Conservation (phyloP, 2,888 invertebrate genomes). For the Troilus luridus region DNA sequence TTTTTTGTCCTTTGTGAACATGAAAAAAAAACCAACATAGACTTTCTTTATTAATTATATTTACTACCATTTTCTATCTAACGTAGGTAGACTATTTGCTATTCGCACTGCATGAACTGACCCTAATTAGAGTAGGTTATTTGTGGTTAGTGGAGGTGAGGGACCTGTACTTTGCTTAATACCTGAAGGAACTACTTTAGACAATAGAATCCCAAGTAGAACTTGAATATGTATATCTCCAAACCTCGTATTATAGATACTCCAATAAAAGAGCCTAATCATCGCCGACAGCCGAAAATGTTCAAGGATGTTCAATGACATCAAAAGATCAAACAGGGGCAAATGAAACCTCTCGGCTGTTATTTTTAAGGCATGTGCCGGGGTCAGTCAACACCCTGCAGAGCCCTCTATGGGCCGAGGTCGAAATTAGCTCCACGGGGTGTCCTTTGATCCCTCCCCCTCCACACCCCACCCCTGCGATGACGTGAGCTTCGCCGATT, state of each 20-base stretch:
- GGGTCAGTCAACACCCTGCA: conserved; percentile 39
- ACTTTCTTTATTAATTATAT: no score
- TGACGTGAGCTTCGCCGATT: neutral
- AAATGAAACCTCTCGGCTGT: conserved; percentile 37
- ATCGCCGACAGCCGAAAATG: neutral
- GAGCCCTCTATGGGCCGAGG: neutral
- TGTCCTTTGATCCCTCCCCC: neutral
- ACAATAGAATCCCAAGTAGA: no score
- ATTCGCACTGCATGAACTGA: no score
- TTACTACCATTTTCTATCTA: no score
- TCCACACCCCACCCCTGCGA: neutral
- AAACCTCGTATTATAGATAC: neutral
- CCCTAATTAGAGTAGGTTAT: no score
- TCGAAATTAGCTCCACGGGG: conserved; percentile 4
- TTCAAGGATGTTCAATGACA: neutral
- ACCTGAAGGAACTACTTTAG: no score
- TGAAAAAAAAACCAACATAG: no score
- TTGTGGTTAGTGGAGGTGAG: no score
- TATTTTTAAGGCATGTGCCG: conserved; percentile 5
- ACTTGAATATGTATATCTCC: neutral
- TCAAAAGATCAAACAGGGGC: conserved; percentile 24
- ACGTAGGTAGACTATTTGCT: no score
- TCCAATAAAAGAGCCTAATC: neutral
- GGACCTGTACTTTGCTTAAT: no score
- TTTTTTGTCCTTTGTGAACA: no score